Evolutionary conservation across 2,113 vertebrate genomes (phyloP), one percentile per base, ranked within the genome.

Genomic region (Prietella phreatophila): DNA sequence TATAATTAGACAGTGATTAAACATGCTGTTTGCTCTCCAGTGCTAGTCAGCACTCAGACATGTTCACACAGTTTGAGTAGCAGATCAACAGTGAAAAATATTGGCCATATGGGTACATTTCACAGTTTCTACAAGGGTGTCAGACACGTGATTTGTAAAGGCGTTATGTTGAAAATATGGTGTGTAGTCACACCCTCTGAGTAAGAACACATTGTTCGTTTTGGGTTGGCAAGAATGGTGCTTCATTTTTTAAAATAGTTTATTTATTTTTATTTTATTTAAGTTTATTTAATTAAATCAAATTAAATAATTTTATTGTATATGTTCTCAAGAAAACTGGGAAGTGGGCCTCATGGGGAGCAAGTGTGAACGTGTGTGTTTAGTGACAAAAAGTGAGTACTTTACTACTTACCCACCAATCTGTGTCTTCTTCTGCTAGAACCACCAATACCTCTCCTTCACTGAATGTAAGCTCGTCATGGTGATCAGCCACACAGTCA

Each of bases 371-470:
- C 42, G 42, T 53, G 20, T 50, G 75, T 53, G 2, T 78, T 55
- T 56, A 55, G 6, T 30, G 76, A 80, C 15, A 36, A 82, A 61
- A 42, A 11, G n/a, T 14, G 55, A 76, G 69, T 22, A 5, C 14
- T 80, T 20, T 36, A 67, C 11, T 85, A 95, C 95, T 90, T 90
- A 96, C 95, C 95, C 95, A 95, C 94, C 95, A 95, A 82, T 94
- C 93, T 63, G 91, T 82, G 83, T 95, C 94, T 71, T 96, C 95
- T 85, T 95, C 92, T 76, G 89, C 94, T 63, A 92, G 88, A 39
- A 95, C 93, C 60, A 95, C 91, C 22, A 95, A 93, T 36, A 95
- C 91, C 75, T 96, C 93, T 13, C 95, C 95, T 56, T 91, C 90
- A 2, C 1, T 71, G 90, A 96, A 96, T 6, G 92, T 95, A 83